These are phyloP conservation scores for Cenopis cana DNA, from an alignment of 2,888 invertebrate genomes.

Conservation along the genomic window DNA sequence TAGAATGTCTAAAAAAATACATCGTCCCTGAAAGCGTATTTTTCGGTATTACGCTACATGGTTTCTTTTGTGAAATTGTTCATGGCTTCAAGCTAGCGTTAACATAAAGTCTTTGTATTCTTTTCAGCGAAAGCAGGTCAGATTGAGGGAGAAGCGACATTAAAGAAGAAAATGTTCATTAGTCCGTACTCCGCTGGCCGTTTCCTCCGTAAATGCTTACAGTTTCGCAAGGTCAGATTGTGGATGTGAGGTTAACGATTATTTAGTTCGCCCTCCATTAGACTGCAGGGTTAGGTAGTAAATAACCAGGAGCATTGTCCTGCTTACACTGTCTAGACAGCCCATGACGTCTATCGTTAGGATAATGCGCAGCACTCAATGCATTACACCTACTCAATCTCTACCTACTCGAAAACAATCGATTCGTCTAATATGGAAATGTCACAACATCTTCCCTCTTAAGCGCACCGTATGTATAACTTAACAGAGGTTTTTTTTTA, in stretches of 20 bases:
- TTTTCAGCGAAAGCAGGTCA: neutral
- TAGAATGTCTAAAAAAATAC: conserved; percentile 9
- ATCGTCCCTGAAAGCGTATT: neutral
- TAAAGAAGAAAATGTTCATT: neutral
- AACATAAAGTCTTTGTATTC: neutral
- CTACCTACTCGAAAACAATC: conserved; percentile 3
- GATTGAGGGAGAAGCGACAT: neutral
- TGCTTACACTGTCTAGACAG: conserved; percentile 35
- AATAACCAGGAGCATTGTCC: conserved; percentile 37
- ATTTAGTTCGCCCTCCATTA: neutral
- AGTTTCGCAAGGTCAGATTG: neutral
- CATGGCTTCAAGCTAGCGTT: neutral
- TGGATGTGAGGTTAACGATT: neutral
- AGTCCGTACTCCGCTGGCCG: neutral
- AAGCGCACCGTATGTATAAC: no score
- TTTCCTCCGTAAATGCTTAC: neutral
- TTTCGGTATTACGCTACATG: conserved; percentile 4
- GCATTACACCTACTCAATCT: conserved; percentile 25
- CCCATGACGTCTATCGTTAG: conserved; percentile 42
- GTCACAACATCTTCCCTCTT: neutral
- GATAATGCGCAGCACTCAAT: conserved; percentile 27
- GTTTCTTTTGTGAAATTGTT: conserved; percentile 10
- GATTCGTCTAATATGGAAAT: conserved; percentile 5
- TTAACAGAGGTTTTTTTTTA: no score
- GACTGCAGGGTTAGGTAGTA: conserved; percentile 22